Conservation (phyloP, 2,888 invertebrate genomes). For the Epirrhoe tristata region DNA sequence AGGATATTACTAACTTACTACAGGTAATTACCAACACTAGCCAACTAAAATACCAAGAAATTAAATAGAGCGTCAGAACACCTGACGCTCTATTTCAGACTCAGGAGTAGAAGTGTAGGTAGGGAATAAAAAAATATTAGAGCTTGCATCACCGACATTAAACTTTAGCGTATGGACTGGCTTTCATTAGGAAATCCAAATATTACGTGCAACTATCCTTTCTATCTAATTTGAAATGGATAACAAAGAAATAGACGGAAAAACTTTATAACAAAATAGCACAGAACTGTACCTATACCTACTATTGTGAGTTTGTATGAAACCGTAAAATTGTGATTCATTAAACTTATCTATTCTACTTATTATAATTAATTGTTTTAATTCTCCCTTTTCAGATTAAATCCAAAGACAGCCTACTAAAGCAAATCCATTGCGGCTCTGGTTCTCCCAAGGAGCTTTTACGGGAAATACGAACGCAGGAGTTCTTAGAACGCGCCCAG, state of each 20-base stretch:
- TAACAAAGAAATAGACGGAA: too few species aligned
- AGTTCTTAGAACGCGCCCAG: constrained; percentile 92
- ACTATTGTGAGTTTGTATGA: neutral
- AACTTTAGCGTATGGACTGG: neutral
- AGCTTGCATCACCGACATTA: too few species aligned
- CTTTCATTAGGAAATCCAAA: too few species aligned
- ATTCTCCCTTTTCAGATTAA: constrained; percentile 86
- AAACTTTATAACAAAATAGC: neutral
- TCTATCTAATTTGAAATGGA: too few species aligned
- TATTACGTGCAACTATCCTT: too few species aligned
- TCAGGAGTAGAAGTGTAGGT: neutral
- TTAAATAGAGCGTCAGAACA: too few species aligned
- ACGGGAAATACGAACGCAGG: constrained; percentile 91
- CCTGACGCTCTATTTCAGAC: too few species aligned
- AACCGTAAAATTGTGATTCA: too few species aligned
- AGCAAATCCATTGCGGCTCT: constrained; percentile 88
- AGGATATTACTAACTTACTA: constrained; percentile 90
- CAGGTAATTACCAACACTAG: constrained; percentile 71
- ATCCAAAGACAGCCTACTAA: constrained; percentile 91
- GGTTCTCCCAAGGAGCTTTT: constrained; percentile 81
- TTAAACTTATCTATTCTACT: too few species aligned
- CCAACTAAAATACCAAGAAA: too few species aligned
- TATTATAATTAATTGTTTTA: neutral
- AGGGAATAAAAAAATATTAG: neutral
- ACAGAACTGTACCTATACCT: too few species aligned